Percentiles rank a stretch among this genome's conserved stretches.
Evolutionary conservation across 1,140 invertebrate species (phyloP).

Genomic region (Drosophila setifemur): DNA sequence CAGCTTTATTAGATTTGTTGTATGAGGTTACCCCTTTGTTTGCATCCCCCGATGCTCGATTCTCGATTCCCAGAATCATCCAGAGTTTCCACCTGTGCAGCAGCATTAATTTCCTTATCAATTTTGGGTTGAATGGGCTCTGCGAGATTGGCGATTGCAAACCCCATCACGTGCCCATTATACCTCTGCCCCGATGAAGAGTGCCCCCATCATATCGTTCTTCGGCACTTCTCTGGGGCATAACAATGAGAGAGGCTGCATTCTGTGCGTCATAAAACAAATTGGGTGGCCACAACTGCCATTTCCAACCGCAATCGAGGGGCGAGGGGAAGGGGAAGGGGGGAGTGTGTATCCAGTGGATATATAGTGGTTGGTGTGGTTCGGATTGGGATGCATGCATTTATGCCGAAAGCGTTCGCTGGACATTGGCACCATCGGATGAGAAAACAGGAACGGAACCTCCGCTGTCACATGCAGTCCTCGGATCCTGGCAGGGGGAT

Average conservation of each 20-base stretch:
- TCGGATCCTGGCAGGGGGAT: slow-evolving; percentile 8
- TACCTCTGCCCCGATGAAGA: slow-evolving; percentile 12
- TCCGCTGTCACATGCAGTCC: slow-evolving; percentile 55
- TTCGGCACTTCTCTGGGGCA: slow-evolving; percentile 36
- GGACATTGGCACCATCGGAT: slow-evolving; percentile 59
- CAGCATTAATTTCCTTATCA: slow-evolving; percentile 20
- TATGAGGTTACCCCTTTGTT: slow-evolving; percentile 9
- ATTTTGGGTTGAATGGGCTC: slow-evolving; percentile 17
- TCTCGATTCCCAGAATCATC: too few relatives aligned
- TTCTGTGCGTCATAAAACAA: slow-evolving; percentile 70
- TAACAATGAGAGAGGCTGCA: slow-evolving; percentile 50
- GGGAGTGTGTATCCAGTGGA: not conserved
- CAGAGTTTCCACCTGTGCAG: slow-evolving; percentile 1
- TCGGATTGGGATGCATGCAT: slow-evolving; percentile 55
- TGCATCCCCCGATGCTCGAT: not conserved
- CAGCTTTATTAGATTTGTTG: slow-evolving; percentile 12
- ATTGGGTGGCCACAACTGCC: slow-evolving; percentile 62
- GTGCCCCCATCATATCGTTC: slow-evolving; percentile 30
- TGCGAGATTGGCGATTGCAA: slow-evolving; percentile 9
- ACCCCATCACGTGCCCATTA: slow-evolving; percentile 33
- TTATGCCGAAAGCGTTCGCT: slow-evolving; percentile 64
- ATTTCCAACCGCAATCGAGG: slow-evolving; percentile 50
- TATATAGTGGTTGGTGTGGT: slow-evolving; percentile 5
- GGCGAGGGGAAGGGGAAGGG: not conserved
- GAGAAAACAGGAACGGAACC: slow-evolving; percentile 33